Base-by-base conservation (phyloP, 2,113 vertebrate genomes). In the Upupa epops region DNA sequence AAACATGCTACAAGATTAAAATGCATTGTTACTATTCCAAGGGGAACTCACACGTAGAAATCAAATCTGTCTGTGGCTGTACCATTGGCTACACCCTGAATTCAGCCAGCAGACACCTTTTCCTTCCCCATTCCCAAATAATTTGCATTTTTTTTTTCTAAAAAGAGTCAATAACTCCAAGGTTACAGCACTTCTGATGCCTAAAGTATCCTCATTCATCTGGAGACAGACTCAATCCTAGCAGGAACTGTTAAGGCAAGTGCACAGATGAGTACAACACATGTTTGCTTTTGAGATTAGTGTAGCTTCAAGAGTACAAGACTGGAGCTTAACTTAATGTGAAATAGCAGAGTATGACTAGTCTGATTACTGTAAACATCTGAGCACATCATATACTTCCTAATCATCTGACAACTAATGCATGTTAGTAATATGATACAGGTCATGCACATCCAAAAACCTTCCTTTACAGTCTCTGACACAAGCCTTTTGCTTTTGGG, bases 401-500 rank as follows among this genome's bases (percentile, higher is more conserved):
- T 61, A 72, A 56, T 12, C 11, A 63, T 22, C 5, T 56, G 22
- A 26, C 71, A 51, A 74, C 17, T 13, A 40, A 26, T 10, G 17
- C 76, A 46, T 9, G 22, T 14, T 49, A 37, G 13, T 48, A 56
- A 42, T 8, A 55, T 0, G 1, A 24, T 20, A 55, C 5, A 36
- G 21, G 15, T 2, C 5, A 0, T 0, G 0, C 26, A 36, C 1
- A 1, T 20, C 40, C 36, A 52, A 85, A 68, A 37, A 36, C 31
- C 48, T 26, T 13, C 46, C 42, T 69, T 73, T 60, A 25, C 11
- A 3, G 16, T 14, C 24, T 68, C 45, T 79, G 24, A 16, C 32
- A 54, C 7, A 45, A 52, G 22, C 2, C 8, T 28, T 55, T 69
- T 77, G 42, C 22, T 26, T 34, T 37, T 1, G 0, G 22, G n/a